Base-by-base conservation (phyloP, 2,797 vertebrate genomes). In the Sebastolobus alascanus region DNA sequence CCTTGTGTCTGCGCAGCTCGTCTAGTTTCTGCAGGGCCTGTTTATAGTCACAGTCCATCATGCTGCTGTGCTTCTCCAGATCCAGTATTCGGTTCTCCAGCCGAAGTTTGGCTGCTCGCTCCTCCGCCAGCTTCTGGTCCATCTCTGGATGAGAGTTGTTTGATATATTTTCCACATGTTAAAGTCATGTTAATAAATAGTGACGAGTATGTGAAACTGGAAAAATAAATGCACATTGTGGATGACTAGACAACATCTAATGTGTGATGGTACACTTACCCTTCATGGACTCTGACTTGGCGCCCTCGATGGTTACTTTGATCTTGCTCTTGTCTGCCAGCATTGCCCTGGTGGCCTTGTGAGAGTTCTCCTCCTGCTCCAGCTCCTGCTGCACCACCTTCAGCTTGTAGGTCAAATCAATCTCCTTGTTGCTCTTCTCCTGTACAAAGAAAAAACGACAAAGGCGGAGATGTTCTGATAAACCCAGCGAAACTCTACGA, bases 361-460 rank as follows among this genome's bases (percentile, higher is more conserved):
- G 99, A 35, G 98, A 97, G 1, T 95, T 93, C 93, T 98, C 97
- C 90, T 99, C 97, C 93, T 99, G 98, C 89, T 99, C 99, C 85
- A 99, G 94, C 84, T 96, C 96, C 93, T 99, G 98, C 93, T 99
- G 98, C 90, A 98, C 94, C 75, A 98, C 97, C 96, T 99, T 99
- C 84, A 99, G 95, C 93, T 98, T 98, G 84, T 99, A 99, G 5
- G 98, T 99, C 96, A 99, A 95, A 88, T 99, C 98, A 77, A 99
- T 99, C 96, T 99, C 98, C 93, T 97, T 97, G 93, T 98, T 99
- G 95, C 95, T 99, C 93, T 98, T 99, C 93, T 99, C 98, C 99
- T 99, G 90, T 1, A 67, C 0, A 68, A 2, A 82, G 2, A 74
- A 31, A 35, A 76, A 68, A 29, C 20, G 10, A 10, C 0, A 12